These are phyloP conservation scores for Odontophorus gujanensis DNA, from an alignment of 2,113 vertebrate genomes.

Conservation along the genomic window DNA sequence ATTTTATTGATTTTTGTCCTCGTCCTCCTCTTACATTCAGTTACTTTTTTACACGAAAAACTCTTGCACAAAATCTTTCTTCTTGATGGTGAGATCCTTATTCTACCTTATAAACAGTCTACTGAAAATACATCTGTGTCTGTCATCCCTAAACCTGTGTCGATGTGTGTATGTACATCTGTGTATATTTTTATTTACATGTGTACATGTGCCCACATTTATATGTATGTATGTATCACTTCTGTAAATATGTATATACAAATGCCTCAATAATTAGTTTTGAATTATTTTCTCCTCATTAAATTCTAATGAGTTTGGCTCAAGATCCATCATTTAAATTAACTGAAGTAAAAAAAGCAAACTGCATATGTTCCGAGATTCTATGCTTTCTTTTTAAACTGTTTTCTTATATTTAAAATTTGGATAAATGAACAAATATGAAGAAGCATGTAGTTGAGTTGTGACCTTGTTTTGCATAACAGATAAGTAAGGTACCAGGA, in stretches of 20 bases:
- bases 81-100: background rate
- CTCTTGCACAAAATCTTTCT: background rate
- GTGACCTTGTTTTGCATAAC: background rate
- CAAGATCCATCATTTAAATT: background rate
- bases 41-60: background rate
- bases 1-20: background rate
- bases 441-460: background rate
- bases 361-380: background rate
- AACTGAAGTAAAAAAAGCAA: background rate
- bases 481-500: background rate
- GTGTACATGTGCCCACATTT: background rate
- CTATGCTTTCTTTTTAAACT: background rate
- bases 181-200: background rate
- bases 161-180: background rate
- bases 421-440: background rate
- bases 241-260: background rate
- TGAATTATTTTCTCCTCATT: background rate
- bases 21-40: fast-evolving
- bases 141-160: background rate
- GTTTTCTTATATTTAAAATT: background rate
- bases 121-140: background rate
- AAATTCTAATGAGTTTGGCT: constrained; percentile 2
- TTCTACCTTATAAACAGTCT: background rate
- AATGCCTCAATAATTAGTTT: background rate
- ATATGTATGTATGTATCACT: background rate